Base-by-base conservation (phyloP, 2,888 invertebrate species). In the Meteorus cinctellus region DNA sequence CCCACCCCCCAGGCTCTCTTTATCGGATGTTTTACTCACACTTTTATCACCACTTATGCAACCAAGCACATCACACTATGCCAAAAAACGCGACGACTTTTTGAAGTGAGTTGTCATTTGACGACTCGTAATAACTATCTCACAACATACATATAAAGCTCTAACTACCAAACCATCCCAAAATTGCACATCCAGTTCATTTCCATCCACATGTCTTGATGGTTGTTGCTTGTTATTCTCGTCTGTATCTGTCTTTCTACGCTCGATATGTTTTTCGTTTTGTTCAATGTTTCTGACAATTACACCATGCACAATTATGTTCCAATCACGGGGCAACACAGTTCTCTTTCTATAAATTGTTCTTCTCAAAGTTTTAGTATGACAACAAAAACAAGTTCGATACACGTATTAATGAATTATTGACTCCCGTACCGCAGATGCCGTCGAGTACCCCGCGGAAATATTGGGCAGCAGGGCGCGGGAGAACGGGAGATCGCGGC, bases 401-500 rank as follows among this genome's bases (percentile, higher is more conserved):
- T 19, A 19, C 55, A 19, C 19, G 55, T 55, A 55, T 55, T 55
- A 19, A 19, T 55, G 55, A 19, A 60, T 62, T 55, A 68, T 27
- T 55, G 69, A 62, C 60, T 60, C 74, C 62, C 70, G 36, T 34
- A 29, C 31, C 12, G 45, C 51, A 63, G 51, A 36, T 63, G 77
- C 77, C 67, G 76, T 77, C 73, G 51, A 77, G 74, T 76, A 77
- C 76, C 80, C 78, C 74, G 73, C 77, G 72, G 67, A 72, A 69
- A 76, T 55, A 55, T 78, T 73, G 73, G 45, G 75, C 66, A 62
- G 68, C 68, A 65, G 76, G 72, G 66, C 68, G 74, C 79, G 83
- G 82, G 84, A 83, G 82, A 82, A 80, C 84, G 86, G 84, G 84
- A 84, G 86, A 80, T 81, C 86, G 79, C 80, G 83, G 83, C 86